Evolutionary conservation across 1,140 invertebrate species (phyloP), one percentile per base, ranked within the genome.

Genomic region (Babylonia areolata): DNA sequence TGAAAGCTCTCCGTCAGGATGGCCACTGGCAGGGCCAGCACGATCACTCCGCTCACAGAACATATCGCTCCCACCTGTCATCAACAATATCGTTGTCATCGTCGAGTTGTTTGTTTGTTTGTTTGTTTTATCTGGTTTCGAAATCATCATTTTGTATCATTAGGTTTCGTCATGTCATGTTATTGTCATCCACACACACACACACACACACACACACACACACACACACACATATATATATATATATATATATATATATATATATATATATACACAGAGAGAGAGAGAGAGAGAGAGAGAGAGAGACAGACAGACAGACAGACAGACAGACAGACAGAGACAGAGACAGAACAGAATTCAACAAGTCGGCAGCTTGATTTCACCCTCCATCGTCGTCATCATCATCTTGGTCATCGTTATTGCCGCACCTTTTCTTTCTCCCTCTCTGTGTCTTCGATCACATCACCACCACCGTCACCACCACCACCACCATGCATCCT

Each of bases 1-100:
- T 88, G 88, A 95, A 98, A 98, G 93, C 98, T 98, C 86, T 96
- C 97, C 83, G 98, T 97, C 86, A 98, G 97, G 88, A 98, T 97
- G 6, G 97, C 97, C 71, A 99, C 97, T 0, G 97, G 97, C 69
- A 98, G 95, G 0, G 97, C 97, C 88, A 98, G 97, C 33, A 97
- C 97, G 1, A 98, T 95, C 71, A 98, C 97, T 39, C 97, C 97
- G 33, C 97, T 97, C 33, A 98, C 92, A 5, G 97, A 97, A 93
- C 97, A 98, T 0, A 98, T 94, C 1, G 96, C 96, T 0, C 97
- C 97, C 28, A 98, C 97, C 88, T 84, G 75, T n/a, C 40, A 20
- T 23, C 75, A 42, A 35, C 40, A 23, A 17, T 28, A 20, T 39
- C 35, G 37, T 33, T 6, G 35, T 33, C 35, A 37, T 3, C 3